These are phyloP conservation scores for Alosa alosa DNA, from an alignment of 2,113 vertebrate species.

Conservation along the genomic window DNA sequence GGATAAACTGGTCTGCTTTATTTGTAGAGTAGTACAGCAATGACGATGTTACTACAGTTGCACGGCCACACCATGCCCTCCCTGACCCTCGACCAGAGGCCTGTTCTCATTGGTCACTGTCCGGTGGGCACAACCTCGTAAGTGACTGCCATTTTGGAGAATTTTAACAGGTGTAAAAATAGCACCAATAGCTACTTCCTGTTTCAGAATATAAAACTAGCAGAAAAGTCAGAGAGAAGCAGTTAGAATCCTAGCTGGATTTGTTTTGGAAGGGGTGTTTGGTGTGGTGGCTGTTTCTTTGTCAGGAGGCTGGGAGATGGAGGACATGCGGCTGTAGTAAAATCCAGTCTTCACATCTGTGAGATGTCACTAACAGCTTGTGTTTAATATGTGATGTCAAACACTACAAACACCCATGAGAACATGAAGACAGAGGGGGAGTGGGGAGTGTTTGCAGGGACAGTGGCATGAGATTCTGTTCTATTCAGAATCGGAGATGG, in stretches of 20 bases:
- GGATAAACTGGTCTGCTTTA: conserved; percentile 59
- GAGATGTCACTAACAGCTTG: conserved; percentile 59
- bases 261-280: conserved; percentile 41
- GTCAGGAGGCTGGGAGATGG: conserved; percentile 39
- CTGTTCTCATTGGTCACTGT: conserved; percentile 58
- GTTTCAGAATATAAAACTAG: conserved; percentile 51
- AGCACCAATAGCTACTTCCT: conserved; percentile 47
- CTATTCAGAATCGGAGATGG: background rate
- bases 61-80: conserved; percentile 33
- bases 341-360: conserved; percentile 32
- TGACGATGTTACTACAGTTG: conserved; percentile 61
- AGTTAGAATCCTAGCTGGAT: background rate
- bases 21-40: conserved; percentile 63
- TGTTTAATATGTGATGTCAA: conserved; percentile 51
- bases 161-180: conserved; percentile 58
- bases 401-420: conserved; percentile 8
- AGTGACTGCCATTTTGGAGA: background rate
- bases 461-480: background rate
- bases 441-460: conserved; percentile 5
- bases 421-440: background rate
- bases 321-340: conserved; percentile 63
- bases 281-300: conserved; percentile 57
- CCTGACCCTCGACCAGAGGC: background rate
- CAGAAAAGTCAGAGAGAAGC: conserved; percentile 47
- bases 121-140: conserved; percentile 56